Evolutionary conservation across 92 coral and sea anemone genomes (phyloP).

Genomic region (Plumapathes pennacea): DNA sequence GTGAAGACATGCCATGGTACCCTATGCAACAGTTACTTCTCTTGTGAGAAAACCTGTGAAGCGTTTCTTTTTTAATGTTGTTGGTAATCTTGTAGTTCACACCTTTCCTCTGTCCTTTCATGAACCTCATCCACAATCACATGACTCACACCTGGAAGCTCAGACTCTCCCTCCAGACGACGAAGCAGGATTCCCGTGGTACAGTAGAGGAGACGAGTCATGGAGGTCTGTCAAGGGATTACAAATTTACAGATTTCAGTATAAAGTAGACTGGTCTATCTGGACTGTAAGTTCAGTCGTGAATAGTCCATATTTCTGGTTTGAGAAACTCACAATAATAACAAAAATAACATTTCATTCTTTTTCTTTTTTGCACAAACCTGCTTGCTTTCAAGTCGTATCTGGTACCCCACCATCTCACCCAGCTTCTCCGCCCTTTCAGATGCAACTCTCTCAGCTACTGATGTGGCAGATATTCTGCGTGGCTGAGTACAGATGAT

Average conservation of each 20-base stretch:
- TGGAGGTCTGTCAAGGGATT: conserved; percentile 44
- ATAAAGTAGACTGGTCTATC: too few species aligned
- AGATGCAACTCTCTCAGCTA: conserved; percentile 79
- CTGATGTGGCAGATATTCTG: conserved; percentile 81
- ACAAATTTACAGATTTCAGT: too few species aligned
- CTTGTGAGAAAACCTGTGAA: background rate
- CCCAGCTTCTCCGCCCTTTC: conserved; percentile 85
- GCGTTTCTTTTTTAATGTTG: background rate
- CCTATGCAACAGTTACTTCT: background rate
- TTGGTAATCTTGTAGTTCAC: background rate
- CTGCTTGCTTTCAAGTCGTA: conserved; percentile 84
- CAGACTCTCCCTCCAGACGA: conserved; percentile 70
- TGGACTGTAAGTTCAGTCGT: too few species aligned
- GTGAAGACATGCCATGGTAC: background rate
- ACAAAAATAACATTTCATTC: background rate
- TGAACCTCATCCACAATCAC: conserved; percentile 87
- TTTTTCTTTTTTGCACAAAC: too few species aligned
- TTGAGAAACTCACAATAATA: background rate
- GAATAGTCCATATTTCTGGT: too few species aligned
- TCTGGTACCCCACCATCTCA: conserved; percentile 75
- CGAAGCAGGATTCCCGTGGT: conserved; percentile 83
- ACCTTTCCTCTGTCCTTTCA: conserved; percentile 89
- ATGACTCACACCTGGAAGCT: conserved; percentile 75
- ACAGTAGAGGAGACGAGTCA: conserved; percentile 76
- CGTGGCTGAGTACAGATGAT: conserved; percentile 84